Evolutionary conservation across 2,797 vertebrate species (phyloP), one percentile per base, ranked within the genome.

Genomic region (Enteromius thamalakanensis): DNA sequence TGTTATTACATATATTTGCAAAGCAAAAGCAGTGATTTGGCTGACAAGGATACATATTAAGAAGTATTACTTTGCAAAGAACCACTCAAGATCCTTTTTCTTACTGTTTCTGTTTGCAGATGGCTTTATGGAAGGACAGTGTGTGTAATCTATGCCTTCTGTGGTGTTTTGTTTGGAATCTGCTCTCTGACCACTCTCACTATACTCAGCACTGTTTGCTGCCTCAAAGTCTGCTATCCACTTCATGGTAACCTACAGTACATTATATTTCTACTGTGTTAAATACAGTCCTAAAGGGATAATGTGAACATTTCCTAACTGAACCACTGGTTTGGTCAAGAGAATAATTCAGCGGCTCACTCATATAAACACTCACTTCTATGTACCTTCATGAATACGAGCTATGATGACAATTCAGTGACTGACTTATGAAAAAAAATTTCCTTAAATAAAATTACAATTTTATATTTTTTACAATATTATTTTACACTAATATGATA

Each of bases 201-300:
- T 11, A 87, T 96, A 84, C 90, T 95, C 71, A 96, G 95, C 91
- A 91, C 87, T 74, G 95, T 96, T 88, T 96, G 95, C 88, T 96
- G 94, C 87, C 91, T 96, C 79, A 96, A 96, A 94, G 95, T 96
- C n/a, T 95, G 95, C 86, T 94, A 92, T 87, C 94, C 95, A 6
- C 80, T 83, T 53, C 95, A 95, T 1, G 95, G 95, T 96, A 92
- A 8, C 8, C 69, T 8, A 32, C 29, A 32, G 29, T 3, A 49
- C n/a, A 75, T 19, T 6, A 42, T 42, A 42, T 74, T 53, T 45
- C 32, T 72, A 51, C 23, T 58, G 29, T 49, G 23, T 70, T n/a
- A 53, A 53, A 7, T n/a, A 7, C 19, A 34, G 5, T 37, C 11
- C 6, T 10, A 40, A 14, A 55, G 12, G 9, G 6, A 37, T 53